Evolutionary conservation across 2,113 vertebrate genomes (phyloP), one percentile per base, ranked within the genome.

Genomic region (Arothron firmamentum): DNA sequence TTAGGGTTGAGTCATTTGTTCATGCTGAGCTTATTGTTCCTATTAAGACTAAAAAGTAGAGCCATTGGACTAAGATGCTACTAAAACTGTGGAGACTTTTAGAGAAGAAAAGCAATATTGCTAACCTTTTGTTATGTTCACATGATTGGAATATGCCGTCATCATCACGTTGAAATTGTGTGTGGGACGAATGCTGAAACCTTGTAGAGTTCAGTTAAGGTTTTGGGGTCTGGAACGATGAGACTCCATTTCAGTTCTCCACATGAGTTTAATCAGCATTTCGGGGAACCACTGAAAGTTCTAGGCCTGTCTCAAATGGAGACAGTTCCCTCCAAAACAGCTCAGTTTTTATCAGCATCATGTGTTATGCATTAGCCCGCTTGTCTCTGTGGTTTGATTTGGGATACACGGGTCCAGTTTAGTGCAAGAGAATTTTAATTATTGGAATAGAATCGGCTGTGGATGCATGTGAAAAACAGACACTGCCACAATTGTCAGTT

Each of bases 201-300:
- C 34, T 38, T 38, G 31, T 65, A 80, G 65, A 64, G 86, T 87
- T 89, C 82, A 88, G 69, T 68, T 83, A 75, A 85, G 82, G 81
- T 78, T 86, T 79, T 72, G 74, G 77, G 77, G 75, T 81, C 77
- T 83, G 84, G 78, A 85, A 83, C 77, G 67, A 58, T 66, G 49
- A 69, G 76, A 76, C 77, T 77, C 69, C 59, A 4, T 83, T 81
- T 83, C 48, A 42, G 67, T 48, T 58, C 70, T 72, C 77, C 84
- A 88, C 73, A 87, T 90, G 81, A 84, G 79, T 88, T 90, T 84
- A 86, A 84, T 90, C 82, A 87, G 70, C 68, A 82, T 80, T 83
- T 88, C 65, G 75, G 67, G 67, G 74, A 85, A 81, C 80, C 77
- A 62, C 67, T 65, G 81, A 61, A 67, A 75, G 66, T 79, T 75